Evolutionary conservation across 1,140 invertebrate genomes (phyloP).

Genomic region (Zaprionus inermis): DNA sequence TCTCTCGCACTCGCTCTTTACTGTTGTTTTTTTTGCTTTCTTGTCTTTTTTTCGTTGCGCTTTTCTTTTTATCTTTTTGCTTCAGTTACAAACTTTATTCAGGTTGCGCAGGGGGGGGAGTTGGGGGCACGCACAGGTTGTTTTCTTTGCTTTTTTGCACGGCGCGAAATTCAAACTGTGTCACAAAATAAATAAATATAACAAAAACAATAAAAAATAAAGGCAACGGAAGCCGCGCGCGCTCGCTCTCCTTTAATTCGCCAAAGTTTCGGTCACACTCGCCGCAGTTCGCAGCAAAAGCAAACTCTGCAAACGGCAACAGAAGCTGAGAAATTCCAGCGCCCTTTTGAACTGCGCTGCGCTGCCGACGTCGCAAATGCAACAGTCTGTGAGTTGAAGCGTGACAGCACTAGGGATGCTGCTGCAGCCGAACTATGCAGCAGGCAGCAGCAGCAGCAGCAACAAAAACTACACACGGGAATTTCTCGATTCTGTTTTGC

Average conservation of each 20-base stretch:
- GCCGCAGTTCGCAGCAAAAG: slow-evolving; percentile 4
- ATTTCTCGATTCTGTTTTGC: slow-evolving; percentile 40
- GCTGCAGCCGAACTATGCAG: slow-evolving; percentile 43
- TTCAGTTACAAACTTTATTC: slow-evolving; percentile 35
- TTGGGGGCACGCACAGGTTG: slow-evolving; percentile 10
- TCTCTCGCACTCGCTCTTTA: not conserved
- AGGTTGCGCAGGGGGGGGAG: slow-evolving; percentile 3
- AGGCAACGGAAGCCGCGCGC: slow-evolving; percentile 39
- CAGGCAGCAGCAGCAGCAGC: not conserved
- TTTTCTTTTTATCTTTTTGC: slow-evolving; percentile 32
- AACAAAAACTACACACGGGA: slow-evolving; percentile 19
- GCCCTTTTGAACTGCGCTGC: slow-evolving; percentile 47
- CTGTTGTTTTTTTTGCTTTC: slow-evolving; percentile 1
- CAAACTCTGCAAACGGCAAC: slow-evolving; percentile 7
- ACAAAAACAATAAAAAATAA: slow-evolving; percentile 25
- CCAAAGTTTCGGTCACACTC: slow-evolving; percentile 49
- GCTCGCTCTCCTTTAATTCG: slow-evolving; percentile 44
- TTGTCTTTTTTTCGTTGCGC: slow-evolving; percentile 34
- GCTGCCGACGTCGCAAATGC: slow-evolving; percentile 43
- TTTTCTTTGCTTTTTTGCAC: slow-evolving; percentile 14
- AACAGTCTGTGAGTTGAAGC: slow-evolving; percentile 49
- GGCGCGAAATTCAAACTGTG: slow-evolving; percentile 46
- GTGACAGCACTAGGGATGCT: slow-evolving; percentile 56
- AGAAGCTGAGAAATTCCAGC: slow-evolving; percentile 50
- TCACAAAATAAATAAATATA: slow-evolving; percentile 28